Percentiles rank a stretch among this genome's conserved stretches.
These are phyloP conservation scores for Cyclura pinguis DNA, from an alignment of 2,797 vertebrate species.

Conservation along the genomic window DNA sequence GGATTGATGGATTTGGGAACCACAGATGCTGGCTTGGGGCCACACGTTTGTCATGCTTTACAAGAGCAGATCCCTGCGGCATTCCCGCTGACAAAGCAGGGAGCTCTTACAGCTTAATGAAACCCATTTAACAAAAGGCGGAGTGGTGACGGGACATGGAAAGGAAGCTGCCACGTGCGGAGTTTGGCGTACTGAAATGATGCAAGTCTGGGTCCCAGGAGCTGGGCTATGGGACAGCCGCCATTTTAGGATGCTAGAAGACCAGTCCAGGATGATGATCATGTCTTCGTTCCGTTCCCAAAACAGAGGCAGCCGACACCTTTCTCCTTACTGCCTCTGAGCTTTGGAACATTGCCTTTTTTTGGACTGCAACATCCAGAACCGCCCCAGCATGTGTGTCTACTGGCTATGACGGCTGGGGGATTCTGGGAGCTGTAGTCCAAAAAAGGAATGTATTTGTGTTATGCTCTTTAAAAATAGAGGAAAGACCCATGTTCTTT, in stretches of 20 bases:
- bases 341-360: too few relatives aligned
- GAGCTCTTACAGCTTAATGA: conserved; percentile 35
- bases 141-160: not conserved
- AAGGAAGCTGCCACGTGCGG: not conserved
- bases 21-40: conserved; percentile 10
- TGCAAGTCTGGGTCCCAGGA: not conserved
- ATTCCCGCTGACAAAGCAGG: not conserved
- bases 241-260: not conserved
- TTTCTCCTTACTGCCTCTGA: too few relatives aligned
- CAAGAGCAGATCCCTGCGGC: conserved; percentile 20
- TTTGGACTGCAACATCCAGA: not conserved
- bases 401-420: not conserved
- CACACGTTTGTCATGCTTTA: not conserved
- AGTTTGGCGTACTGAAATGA: not conserved
- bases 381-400: not conserved
- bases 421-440: not conserved
- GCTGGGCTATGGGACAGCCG: not conserved
- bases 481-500: not conserved
- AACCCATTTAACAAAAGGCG: conserved; percentile 36
- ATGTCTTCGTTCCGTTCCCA: not conserved
- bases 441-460: not conserved
- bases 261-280: too few relatives aligned
- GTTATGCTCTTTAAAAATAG: not conserved
- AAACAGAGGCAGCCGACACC: not conserved
- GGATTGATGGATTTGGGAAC: not conserved